phyloP scores from a whole-genome alignment of 2,113 vertebrate genomes.

The Campylorhamphus procurvoides region DNA sequence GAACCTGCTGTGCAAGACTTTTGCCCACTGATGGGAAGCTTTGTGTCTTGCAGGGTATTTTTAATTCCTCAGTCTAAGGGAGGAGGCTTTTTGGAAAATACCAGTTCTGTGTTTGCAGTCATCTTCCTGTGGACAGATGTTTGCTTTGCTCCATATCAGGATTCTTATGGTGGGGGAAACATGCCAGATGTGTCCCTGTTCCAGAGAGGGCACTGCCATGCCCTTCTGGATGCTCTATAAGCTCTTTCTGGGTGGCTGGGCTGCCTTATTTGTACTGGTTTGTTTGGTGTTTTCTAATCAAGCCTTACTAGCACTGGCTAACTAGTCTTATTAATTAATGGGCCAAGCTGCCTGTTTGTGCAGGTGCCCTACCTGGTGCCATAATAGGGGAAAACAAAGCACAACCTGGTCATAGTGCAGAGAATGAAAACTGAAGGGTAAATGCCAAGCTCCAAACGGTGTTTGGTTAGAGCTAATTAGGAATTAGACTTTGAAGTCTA shows the following conservation, averaged over 20 bases:
- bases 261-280: neutral
- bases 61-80: neutral
- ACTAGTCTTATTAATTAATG: neutral
- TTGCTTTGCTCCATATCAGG: neutral
- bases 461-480: neutral
- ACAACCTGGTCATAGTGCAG: neutral
- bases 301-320: neutral
- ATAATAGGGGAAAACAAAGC: neutral
- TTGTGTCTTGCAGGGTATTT: neutral
- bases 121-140: neutral
- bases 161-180: neutral
- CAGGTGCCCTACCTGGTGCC: neutral
- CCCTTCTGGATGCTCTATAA: neutral
- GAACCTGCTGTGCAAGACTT: neutral
- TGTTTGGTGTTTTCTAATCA: neutral
- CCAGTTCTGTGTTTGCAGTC: neutral
- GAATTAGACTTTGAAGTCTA: neutral
- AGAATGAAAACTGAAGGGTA: neutral
- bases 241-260: neutral
- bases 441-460: neutral
- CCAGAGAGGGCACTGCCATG: neutral
- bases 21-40: neutral
- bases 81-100: neutral
- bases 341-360: neutral
- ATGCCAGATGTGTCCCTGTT: neutral